Evolutionary conservation across 2,888 invertebrate genomes (phyloP), one percentile per base, ranked within the genome.

Genomic region (Galerucella pusilla): DNA sequence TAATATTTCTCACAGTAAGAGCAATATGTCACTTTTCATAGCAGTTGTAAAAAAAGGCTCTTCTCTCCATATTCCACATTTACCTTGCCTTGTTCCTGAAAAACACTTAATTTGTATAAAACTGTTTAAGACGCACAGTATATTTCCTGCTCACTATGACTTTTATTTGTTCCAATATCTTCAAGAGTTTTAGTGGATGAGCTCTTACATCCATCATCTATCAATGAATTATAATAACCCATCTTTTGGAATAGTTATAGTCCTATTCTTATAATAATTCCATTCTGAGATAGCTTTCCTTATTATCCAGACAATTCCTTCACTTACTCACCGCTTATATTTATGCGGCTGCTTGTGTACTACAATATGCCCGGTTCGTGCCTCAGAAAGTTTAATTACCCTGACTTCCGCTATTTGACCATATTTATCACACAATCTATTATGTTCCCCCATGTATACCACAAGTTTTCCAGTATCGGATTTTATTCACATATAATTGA

Each of bases 321-420:
- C 16, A 20, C 20, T 16, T 57, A 16, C 16, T 57, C 57, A 20
- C n/a, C 9, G 20, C 57, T 57, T 6, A 16, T 20, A 20, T 57
- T 57, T 57, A 57, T 10, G 16, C 16, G 57, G 63, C 10, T 63
- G 63, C 35, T 42, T 63, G 10, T 71, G 16, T 52, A 64, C 64
- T 16, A 64, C 71, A 71, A 71, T 71, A 71, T 71, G 64, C 71
- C 71, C 71, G 63, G 63, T 64, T 71, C 64, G 52, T 71, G 71
- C 49, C 57, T 20, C n/a, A 46, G 63, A 64, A 64, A 42, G 71
- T 64, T 63, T 71, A 71, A 71, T 71, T 71, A 71, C 64, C 71
- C 71, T 64, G 35, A 71, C 71, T 64, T 71, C 71, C 71, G 49
- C 42, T 54, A 45, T 71, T 54, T 64, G 71, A 71, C 71, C 71